Conservation (phyloP, 2,113 vertebrate species). For the Hydrochoerus hydrochaeris region DNA sequence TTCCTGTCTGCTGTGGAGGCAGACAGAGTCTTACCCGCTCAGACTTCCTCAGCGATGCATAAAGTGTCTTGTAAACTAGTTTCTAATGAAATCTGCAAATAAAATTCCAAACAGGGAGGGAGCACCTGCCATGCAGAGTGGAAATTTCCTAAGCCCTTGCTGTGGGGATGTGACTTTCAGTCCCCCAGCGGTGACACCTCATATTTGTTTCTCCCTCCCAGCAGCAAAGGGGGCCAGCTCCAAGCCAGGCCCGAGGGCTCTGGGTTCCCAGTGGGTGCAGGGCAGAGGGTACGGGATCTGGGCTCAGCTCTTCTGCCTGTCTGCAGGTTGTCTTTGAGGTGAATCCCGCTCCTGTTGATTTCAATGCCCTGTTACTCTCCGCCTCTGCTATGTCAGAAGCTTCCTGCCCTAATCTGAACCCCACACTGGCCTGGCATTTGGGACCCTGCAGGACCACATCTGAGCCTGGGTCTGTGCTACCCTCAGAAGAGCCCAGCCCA, state of each 20-base stretch:
- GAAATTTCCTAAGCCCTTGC: neutral
- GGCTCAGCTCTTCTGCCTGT: neutral
- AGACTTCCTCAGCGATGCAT: neutral
- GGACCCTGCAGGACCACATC: neutral
- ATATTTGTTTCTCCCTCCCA: neutral
- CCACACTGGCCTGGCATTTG: fast-evolving
- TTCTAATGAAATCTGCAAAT: conserved; percentile 48
- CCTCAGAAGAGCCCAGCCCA: fast-evolving
- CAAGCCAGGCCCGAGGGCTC: fast-evolving
- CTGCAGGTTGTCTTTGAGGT: fast-evolving
- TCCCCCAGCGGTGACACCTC: neutral
- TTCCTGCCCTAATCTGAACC: fast-evolving
- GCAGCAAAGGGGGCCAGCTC: fast-evolving
- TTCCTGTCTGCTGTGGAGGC: neutral
- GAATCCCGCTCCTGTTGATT: neutral
- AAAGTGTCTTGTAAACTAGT: neutral
- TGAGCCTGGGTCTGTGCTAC: neutral
- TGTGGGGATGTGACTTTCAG: neutral
- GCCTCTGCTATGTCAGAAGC: fast-evolving
- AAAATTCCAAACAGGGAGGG: neutral
- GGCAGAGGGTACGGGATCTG: fast-evolving
- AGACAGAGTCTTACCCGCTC: neutral
- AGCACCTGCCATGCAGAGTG: neutral
- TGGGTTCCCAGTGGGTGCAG: fast-evolving
- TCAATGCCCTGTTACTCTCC: fast-evolving